Percentiles rank a stretch among this genome's conserved stretches.
These are phyloP conservation scores for Pterostichus madidus DNA, from an alignment of 2,888 invertebrate genomes.

Conservation along the genomic window DNA sequence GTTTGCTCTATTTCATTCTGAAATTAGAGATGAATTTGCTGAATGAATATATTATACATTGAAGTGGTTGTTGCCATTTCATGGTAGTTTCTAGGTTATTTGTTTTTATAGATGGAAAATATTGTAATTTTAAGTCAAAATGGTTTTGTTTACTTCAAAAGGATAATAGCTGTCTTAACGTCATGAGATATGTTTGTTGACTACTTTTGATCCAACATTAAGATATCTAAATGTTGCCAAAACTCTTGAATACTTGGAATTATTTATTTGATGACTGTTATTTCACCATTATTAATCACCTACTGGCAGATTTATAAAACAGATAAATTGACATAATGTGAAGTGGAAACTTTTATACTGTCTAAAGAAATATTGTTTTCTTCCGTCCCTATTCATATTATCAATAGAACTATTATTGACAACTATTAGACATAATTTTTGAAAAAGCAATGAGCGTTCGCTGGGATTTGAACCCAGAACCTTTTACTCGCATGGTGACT, in stretches of 20 bases:
- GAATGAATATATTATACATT: not conserved
- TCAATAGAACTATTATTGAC: too few species aligned
- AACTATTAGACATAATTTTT: too few species aligned
- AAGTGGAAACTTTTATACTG: too few species aligned
- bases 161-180: not conserved
- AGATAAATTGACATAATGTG: too few species aligned
- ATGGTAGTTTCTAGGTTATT: too few species aligned
- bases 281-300: too few species aligned
- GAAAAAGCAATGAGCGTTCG: too few species aligned
- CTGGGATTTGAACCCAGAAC: too few species aligned
- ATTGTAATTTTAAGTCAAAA: constrained; percentile 15
- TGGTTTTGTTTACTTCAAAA: constrained; percentile 11
- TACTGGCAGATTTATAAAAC: too few species aligned
- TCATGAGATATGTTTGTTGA: constrained; percentile 7
- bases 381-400: too few species aligned
- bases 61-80: not conserved
- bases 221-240: not conserved
- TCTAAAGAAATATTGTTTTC: too few species aligned
- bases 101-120: not conserved
- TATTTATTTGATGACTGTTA: not conserved
- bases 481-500: too few species aligned
- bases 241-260: not conserved
- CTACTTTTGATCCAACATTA: not conserved
- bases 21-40: not conserved
- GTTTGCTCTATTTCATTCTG: not conserved